A percentile compares a stretch with the other conserved stretches of the same genome.
phyloP scores from a whole-genome alignment of 2,888 invertebrate genomes.

The Drosophila phalerata region DNA sequence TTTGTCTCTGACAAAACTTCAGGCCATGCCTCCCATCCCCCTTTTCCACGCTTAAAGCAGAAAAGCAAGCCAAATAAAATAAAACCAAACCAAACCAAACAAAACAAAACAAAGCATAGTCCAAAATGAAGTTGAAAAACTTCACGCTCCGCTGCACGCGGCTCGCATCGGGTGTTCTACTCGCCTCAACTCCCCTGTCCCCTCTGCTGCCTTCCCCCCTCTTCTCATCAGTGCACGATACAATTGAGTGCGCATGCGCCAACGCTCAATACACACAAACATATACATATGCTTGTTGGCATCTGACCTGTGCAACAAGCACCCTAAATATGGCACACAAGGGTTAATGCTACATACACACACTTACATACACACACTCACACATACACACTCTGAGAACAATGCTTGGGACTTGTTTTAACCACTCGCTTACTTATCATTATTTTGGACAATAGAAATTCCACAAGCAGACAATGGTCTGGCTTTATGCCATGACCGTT shows the following conservation, averaged over 20 bases:
- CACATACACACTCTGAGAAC: slow-evolving; percentile 25
- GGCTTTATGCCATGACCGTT: slow-evolving; percentile 50
- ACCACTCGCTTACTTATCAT: slow-evolving; percentile 49
- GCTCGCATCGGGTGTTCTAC: slow-evolving; percentile 66
- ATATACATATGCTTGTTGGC: background rate
- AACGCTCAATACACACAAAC: slow-evolving; percentile 37
- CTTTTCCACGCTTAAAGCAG: slow-evolving; percentile 10
- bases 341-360: slow-evolving; percentile 55
- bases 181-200: background rate
- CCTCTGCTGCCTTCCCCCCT: background rate
- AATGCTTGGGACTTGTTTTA: slow-evolving; percentile 54
- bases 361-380: slow-evolving; percentile 35
- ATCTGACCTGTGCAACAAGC: slow-evolving; percentile 51
- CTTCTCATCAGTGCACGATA: slow-evolving; percentile 39
- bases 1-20: slow-evolving; percentile 46
- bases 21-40: too few relatives aligned
- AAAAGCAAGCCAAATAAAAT: slow-evolving; percentile 29
- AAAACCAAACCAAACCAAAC: slow-evolving; percentile 44
- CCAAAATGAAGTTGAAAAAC: slow-evolving; percentile 74
- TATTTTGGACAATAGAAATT: slow-evolving; percentile 59
- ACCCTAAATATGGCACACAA: slow-evolving; percentile 29
- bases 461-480: slow-evolving; percentile 47
- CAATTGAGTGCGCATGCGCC: slow-evolving; percentile 71
- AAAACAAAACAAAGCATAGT: slow-evolving; percentile 63
- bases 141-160: slow-evolving; percentile 64